A percentile compares a stretch with the other conserved stretches of the same genome.
Conservation (phyloP, 1,140 invertebrate species). For the Drosophila melanogaster region Release_6_plus_ISO1_MT NC_004354.4:13948001-13948500, state of each 20-base stretch:
- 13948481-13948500: slow-evolving; percentile 49
- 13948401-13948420: too few relatives aligned
- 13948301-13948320: too few relatives aligned
- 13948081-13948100: slow-evolving; percentile 46
- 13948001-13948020: slow-evolving; percentile 78
- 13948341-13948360: neutral
- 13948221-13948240: neutral
- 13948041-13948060: slow-evolving; percentile 72
- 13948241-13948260: slow-evolving; percentile 3
- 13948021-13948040: slow-evolving; percentile 80
- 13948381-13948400: neutral
- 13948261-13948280: neutral
- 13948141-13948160: slow-evolving; percentile 28
- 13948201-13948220: slow-evolving; percentile 69
- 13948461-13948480: slow-evolving; percentile 70
- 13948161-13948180: slow-evolving; percentile 51
- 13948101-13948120: slow-evolving; percentile 42
- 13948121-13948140: slow-evolving; percentile 71
- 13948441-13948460: slow-evolving; percentile 67
- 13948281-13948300: neutral
- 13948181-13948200: slow-evolving; percentile 74
- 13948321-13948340: neutral
- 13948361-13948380: neutral
- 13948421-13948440: slow-evolving; percentile 37
- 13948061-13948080: slow-evolving; percentile 43